These are phyloP conservation scores for Tenthredo notha DNA, from an alignment of 2,888 invertebrate genomes.

Conservation along the genomic window DNA sequence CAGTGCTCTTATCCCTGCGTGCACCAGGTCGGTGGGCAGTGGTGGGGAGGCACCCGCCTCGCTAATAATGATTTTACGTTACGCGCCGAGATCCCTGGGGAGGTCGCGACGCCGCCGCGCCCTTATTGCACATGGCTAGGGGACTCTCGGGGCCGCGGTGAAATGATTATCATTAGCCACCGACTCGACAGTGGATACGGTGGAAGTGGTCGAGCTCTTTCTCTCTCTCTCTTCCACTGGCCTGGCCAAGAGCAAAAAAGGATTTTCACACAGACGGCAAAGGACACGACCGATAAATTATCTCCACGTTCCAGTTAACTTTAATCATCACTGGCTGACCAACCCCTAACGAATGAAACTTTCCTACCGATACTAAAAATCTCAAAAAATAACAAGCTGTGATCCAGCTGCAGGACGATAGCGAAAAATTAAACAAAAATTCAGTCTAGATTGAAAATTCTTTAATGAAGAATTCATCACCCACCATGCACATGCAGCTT, in stretches of 20 bases:
- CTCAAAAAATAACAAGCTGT: neutral
- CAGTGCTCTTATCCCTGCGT: slow-evolving; percentile 74
- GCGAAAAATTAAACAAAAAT: neutral
- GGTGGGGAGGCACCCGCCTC: slow-evolving; percentile 67
- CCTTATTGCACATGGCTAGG: slow-evolving; percentile 78
- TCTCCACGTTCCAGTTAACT: neutral
- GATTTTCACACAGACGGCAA: neutral
- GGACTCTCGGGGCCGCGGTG: slow-evolving; percentile 59
- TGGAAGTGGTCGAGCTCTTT: neutral
- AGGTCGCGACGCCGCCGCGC: slow-evolving; percentile 76
- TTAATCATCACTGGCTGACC: slow-evolving; percentile 6
- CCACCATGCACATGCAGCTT: neutral
- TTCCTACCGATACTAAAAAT: neutral
- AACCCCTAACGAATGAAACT: neutral
- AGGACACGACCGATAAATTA: slow-evolving; percentile 29
- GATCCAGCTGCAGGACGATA: neutral
- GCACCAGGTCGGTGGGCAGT: slow-evolving; percentile 37
- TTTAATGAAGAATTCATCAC: neutral
- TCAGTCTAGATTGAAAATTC: neutral
- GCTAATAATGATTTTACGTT: slow-evolving; percentile 79
- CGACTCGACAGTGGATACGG: slow-evolving; percentile 57
- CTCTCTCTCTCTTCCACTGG: neutral
- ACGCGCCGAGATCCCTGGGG: slow-evolving; percentile 76
- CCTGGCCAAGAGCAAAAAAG: slow-evolving; percentile 40
- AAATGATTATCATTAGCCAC: slow-evolving; percentile 76